Percentiles rank a stretch among this genome's conserved stretches.
Conservation (phyloP, 2,888 invertebrate species). For the Leptinotarsa juncta region DNA sequence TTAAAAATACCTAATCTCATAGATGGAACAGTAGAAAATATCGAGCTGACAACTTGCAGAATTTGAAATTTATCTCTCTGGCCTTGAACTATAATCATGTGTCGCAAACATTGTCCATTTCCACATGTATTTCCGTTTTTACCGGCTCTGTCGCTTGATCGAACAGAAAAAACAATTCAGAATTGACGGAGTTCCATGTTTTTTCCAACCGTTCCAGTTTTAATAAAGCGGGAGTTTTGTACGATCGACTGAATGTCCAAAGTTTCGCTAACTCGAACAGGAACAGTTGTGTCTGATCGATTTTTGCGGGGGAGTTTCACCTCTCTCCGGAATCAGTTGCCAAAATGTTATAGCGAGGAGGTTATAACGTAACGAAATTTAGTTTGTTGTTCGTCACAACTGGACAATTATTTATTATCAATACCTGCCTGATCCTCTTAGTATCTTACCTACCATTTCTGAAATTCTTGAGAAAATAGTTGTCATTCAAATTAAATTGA, state of each 20-base stretch:
- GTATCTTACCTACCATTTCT: too few species aligned
- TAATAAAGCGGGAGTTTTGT: conserved; percentile 6
- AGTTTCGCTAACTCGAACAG: neutral
- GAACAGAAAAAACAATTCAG: neutral
- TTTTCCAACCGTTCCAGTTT: neutral
- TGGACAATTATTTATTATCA: too few species aligned
- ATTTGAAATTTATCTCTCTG: too few species aligned
- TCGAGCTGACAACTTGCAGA: too few species aligned
- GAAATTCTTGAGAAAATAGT: too few species aligned
- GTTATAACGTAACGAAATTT: neutral
- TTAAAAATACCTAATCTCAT: too few species aligned
- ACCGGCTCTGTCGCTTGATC: neutral
- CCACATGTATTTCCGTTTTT: neutral
- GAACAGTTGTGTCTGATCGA: neutral
- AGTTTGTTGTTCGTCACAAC: too few species aligned
- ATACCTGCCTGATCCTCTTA: too few species aligned
- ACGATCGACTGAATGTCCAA: neutral
- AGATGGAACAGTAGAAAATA: too few species aligned
- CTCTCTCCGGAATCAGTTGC: neutral
- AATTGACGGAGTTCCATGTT: neutral
- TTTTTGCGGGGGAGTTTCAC: conserved; percentile 3
- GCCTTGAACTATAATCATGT: neutral
- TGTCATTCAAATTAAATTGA: too few species aligned
- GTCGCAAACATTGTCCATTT: neutral
- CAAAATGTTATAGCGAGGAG: neutral